Percentiles rank a stretch among this genome's conserved stretches.
Conservation (phyloP, 2,113 vertebrate species). For the Rafetus swinhoei region DNA sequence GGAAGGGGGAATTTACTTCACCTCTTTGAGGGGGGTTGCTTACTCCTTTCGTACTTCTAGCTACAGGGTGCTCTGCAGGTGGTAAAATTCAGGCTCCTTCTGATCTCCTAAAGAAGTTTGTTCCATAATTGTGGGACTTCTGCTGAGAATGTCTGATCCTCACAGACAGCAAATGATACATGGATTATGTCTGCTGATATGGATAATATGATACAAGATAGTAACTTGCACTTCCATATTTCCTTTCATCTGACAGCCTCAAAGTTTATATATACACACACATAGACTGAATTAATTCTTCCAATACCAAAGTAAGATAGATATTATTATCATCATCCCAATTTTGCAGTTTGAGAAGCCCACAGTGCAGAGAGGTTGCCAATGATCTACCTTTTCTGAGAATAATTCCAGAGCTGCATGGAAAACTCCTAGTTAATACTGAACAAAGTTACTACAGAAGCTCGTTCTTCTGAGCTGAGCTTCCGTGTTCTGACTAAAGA, state of each 20-base stretch:
- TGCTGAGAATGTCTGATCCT: background rate
- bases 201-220: background rate
- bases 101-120: background rate
- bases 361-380: background rate
- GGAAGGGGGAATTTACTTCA: background rate
- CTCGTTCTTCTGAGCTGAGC: background rate
- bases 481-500: background rate
- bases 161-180: background rate
- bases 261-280: background rate
- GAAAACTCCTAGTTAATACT: background rate
- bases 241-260: background rate
- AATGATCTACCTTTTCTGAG: background rate
- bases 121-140: background rate
- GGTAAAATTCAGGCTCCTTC: background rate
- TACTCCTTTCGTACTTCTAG: background rate
- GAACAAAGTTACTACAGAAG: background rate
- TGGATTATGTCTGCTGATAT: background rate
- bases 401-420: background rate
- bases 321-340: background rate
- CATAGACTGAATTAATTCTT: background rate
- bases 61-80: background rate
- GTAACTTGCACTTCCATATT: background rate
- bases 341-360: background rate
- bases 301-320: background rate
- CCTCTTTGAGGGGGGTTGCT: background rate